Conservation (phyloP, 2,797 vertebrate genomes). For the Lepilemur septentrionalis region DNA sequence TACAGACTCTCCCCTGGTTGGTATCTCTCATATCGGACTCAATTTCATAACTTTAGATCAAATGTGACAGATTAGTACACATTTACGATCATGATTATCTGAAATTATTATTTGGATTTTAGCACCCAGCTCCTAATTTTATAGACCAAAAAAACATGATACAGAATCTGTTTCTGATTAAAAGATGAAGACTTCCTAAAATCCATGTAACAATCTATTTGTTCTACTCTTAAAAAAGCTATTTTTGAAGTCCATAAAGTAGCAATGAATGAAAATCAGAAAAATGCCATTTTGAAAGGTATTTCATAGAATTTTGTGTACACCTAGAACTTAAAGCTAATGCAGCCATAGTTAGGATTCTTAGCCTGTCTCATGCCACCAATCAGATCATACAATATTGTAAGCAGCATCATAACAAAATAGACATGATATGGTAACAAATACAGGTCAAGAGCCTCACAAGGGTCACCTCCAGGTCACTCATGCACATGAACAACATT, state of each 20-base stretch:
- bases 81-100: background rate
- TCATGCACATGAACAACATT: background rate
- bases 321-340: background rate
- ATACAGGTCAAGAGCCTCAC: background rate
- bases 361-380: background rate
- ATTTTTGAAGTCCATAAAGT: background rate
- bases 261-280: background rate
- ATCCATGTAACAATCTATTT: background rate
- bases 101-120: constrained; percentile 13
- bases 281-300: background rate
- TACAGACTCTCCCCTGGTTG: background rate
- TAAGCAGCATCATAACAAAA: constrained; percentile 31
- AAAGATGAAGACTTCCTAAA: background rate
- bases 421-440: background rate
- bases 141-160: background rate
- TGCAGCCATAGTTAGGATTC: background rate
- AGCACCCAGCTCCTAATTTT: background rate
- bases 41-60: background rate
- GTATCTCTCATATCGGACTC: background rate
- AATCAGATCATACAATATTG: background rate
- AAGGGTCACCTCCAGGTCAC: constrained; percentile 47
- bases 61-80: background rate
- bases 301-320: background rate
- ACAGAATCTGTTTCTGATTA: background rate
- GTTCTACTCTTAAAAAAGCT: background rate